phyloP scores from a whole-genome alignment of 2,888 invertebrate genomes.

The Alcis repandata region DNA sequence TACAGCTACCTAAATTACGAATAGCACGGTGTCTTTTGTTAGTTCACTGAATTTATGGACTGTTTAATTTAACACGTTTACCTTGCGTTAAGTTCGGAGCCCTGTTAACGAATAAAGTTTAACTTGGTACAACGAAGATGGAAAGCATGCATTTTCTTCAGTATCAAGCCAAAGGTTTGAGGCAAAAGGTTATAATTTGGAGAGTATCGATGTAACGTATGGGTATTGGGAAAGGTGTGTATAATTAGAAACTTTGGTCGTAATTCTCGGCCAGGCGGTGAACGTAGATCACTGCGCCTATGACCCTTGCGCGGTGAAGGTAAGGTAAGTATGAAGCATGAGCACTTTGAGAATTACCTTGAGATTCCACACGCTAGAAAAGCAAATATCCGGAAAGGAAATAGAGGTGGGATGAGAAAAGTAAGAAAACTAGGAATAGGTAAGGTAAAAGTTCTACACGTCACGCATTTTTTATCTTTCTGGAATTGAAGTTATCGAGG shows the following conservation, averaged over 20 bases:
- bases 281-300: constrained; percentile 54
- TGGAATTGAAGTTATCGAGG: too few species aligned
- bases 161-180: constrained; percentile 9
- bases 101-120: constrained; percentile 23
- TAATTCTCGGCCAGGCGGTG: constrained; percentile 60
- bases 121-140: constrained; percentile 11
- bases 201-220: constrained; percentile 47
- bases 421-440: background rate
- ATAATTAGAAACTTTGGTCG: constrained; percentile 69
- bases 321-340: background rate
- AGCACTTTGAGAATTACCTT: constrained; percentile 1
- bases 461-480: background rate
- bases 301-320: constrained; percentile 53
- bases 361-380: background rate
- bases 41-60: constrained; percentile 50
- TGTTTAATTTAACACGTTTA: constrained; percentile 48
- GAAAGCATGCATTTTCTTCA: constrained; percentile 6
- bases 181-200: constrained; percentile 14
- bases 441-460: background rate
- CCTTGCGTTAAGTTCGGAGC: constrained; percentile 38
- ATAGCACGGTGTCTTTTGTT: constrained; percentile 46
- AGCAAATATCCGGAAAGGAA: background rate
- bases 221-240: constrained; percentile 58
- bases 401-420: background rate
- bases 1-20: constrained; percentile 46